phyloP scores from a whole-genome alignment of 2,113 vertebrate species.

The Elanus axillaris region DNA sequence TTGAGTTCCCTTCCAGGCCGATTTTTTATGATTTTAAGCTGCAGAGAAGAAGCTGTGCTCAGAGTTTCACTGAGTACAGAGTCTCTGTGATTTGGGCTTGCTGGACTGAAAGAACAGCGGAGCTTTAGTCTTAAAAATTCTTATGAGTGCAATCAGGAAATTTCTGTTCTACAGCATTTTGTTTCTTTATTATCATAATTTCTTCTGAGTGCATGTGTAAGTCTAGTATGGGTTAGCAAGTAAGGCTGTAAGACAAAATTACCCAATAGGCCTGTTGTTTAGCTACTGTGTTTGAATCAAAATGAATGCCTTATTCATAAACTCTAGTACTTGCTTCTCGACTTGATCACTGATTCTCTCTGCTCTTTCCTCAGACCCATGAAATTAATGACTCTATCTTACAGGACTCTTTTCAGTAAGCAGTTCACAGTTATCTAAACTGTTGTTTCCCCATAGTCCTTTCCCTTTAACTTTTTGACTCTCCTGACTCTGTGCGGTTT shows the following conservation, averaged over 20 bases:
- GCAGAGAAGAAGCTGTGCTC: background rate
- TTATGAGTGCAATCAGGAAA: background rate
- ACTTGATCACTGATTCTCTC: background rate
- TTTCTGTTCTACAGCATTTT: background rate
- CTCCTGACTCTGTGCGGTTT: background rate
- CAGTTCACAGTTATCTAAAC: conserved; percentile 19
- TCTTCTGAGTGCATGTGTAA: background rate
- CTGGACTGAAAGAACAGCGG: background rate
- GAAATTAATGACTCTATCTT: conserved; percentile 22
- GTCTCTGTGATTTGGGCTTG: background rate
- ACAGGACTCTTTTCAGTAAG: background rate
- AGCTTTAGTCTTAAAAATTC: background rate
- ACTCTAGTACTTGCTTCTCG: background rate
- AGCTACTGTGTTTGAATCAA: background rate
- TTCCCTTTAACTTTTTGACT: conserved; percentile 16
- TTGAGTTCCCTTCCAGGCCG: background rate
- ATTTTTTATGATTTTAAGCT: background rate
- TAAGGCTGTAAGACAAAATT: background rate
- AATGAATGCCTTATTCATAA: background rate
- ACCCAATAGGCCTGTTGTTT: background rate
- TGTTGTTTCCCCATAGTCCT: background rate
- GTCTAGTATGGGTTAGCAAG: background rate
- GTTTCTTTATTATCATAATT: background rate
- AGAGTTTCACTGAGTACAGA: background rate
- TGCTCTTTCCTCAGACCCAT: background rate